Conservation (phyloP, 2,888 invertebrate species). For the Dioctria linearis region DNA sequence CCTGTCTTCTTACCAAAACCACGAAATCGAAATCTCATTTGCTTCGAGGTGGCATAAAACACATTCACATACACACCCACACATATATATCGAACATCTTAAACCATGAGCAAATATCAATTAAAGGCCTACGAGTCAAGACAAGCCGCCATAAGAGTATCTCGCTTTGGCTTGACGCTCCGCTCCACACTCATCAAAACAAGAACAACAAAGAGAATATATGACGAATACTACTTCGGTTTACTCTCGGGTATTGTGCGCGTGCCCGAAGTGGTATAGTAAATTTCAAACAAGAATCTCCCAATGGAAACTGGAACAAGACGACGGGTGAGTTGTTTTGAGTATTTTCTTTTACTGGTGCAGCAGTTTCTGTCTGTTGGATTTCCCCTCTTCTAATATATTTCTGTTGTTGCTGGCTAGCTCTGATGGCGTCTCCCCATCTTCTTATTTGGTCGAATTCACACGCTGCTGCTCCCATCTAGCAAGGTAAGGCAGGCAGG, state of each 20-base stretch:
- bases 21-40: background rate
- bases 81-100: background rate
- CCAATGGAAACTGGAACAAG: constrained; percentile 31
- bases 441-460: constrained; percentile 15
- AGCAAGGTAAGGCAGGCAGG: background rate
- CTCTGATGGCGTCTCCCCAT: constrained; percentile 1
- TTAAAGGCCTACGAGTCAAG: background rate
- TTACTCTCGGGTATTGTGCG: constrained; percentile 30
- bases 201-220: background rate
- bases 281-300: background rate
- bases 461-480: background rate
- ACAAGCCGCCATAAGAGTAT: too few relatives aligned
- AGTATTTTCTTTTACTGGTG: constrained; percentile 7
- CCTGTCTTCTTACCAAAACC: constrained; percentile 1
- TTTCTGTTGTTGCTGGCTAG: too few relatives aligned
- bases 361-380: constrained; percentile 31
- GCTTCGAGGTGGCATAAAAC: background rate
- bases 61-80: constrained; percentile 5
- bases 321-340: constrained; percentile 14
- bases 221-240: constrained; percentile 22
- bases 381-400: constrained; percentile 12
- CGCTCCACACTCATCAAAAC: background rate
- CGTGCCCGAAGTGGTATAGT: constrained; percentile 43
- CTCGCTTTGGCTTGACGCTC: too few relatives aligned
- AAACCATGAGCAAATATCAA: constrained; percentile 40